These are phyloP conservation scores for Aulostomus chinensis DNA, from an alignment of 2,797 vertebrate species.

Conservation along the genomic window DNA sequence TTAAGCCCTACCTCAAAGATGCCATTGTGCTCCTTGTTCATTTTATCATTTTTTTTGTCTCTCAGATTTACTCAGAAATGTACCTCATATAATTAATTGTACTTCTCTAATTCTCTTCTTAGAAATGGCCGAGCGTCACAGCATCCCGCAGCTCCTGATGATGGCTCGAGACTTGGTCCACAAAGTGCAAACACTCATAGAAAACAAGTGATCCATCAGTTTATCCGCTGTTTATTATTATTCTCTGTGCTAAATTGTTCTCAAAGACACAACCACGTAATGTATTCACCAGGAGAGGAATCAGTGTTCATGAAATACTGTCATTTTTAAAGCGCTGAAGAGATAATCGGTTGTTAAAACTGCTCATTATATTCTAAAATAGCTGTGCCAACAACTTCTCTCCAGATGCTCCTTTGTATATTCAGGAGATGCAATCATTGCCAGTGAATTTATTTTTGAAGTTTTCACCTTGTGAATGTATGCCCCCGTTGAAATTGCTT, in stretches of 20 bases:
- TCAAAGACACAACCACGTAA: conserved; percentile 17
- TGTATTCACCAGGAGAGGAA: conserved; percentile 20
- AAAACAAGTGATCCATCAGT: conserved; percentile 90
- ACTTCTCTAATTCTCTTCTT: conserved; percentile 30
- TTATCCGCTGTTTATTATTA: not conserved
- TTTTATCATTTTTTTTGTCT: too few relatives aligned
- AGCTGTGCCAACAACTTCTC: conserved; percentile 34
- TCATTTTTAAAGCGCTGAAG: conserved; percentile 14
- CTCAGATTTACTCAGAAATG: too few relatives aligned
- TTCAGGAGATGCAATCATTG: conserved; percentile 45
- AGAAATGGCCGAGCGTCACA: conserved; percentile 98
- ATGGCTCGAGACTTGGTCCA: conserved; percentile 94
- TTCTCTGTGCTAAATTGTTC: conserved; percentile 31
- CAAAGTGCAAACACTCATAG: conserved; percentile 97
- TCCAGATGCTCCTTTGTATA: conserved; percentile 47
- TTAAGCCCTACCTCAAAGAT: too few relatives aligned
- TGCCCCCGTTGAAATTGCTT: conserved; percentile 67
- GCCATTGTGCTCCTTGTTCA: too few relatives aligned
- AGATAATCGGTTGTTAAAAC: conserved; percentile 9
- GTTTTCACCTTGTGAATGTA: conserved; percentile 71
- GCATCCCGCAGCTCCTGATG: conserved; percentile 89
- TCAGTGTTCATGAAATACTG: conserved; percentile 30
- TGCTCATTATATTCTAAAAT: conserved; percentile 20
- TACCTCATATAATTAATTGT: too few relatives aligned
- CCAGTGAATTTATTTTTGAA: conserved; percentile 52